Evolutionary conservation across 1,140 invertebrate species (phyloP).

Genomic region (Pseudomyrmex pallidus): DNA sequence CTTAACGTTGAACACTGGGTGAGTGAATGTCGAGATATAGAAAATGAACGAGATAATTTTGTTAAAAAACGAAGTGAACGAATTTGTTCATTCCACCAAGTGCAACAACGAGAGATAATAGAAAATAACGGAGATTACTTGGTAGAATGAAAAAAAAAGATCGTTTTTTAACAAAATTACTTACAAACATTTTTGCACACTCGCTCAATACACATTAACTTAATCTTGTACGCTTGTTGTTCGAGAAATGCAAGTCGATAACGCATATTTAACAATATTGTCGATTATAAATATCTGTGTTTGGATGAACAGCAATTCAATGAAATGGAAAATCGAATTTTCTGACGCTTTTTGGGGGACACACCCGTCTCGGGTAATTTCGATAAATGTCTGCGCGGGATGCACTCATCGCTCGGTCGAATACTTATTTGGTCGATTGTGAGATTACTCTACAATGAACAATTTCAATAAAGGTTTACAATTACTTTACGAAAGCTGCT

Average conservation of each 20-base stretch:
- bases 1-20: constrained; percentile 14
- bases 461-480: constrained; percentile 76
- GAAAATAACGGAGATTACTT: no score
- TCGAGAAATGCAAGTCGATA: constrained; percentile 24
- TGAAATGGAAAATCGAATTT: constrained; percentile 76
- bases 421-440: constrained; percentile 82
- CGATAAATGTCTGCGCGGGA: constrained; percentile 71
- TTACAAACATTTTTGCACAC: no score
- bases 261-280: constrained; percentile 28
- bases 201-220: not conserved
- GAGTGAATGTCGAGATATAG: no score
- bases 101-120: no score
- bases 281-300: constrained; percentile 71
- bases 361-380: constrained; percentile 75
- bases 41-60: no score
- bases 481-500: constrained; percentile 68
- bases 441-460: constrained; percentile 82
- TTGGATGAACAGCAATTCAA: constrained; percentile 78
- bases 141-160: no score
- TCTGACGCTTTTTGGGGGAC: constrained; percentile 75
- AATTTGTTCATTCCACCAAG: no score
- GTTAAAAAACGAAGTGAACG: no score
- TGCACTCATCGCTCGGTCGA: constrained; percentile 78
- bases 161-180: no score
- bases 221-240: constrained; percentile 25